Percentiles rank a stretch among this genome's conserved stretches.
Conservation (phyloP, 2,797 vertebrate species). For the Onychomys leucogaster region DNA sequence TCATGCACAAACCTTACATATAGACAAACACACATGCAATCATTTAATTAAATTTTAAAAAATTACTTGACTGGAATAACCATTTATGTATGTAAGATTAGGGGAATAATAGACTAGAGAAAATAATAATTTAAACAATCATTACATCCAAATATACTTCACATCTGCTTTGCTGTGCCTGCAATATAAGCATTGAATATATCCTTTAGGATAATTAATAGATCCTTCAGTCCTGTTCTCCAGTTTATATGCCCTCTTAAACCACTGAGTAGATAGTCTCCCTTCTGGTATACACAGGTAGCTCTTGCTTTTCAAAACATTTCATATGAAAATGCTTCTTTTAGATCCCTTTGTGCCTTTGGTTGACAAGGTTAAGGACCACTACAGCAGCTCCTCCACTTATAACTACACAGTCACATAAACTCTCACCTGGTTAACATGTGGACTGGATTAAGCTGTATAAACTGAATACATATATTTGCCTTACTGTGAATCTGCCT, state of each 20-base stretch:
- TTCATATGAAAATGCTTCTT: conserved; percentile 28
- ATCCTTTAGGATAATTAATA: conserved; percentile 5
- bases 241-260: neutral
- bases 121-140: neutral
- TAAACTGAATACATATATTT: neutral
- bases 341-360: neutral
- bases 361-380: neutral
- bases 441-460: neutral
- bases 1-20: neutral
- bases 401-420: neutral
- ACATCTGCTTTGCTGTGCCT: neutral
- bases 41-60: neutral
- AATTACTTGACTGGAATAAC: neutral
- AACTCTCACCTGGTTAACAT: neutral
- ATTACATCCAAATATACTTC: neutral
- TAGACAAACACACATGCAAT: neutral
- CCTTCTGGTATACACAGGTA: neutral
- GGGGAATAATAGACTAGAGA: neutral
- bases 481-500: conserved; percentile 15
- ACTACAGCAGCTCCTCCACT: neutral
- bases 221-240: neutral
- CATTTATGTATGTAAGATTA: neutral
- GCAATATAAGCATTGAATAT: neutral
- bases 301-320: conserved; percentile 19
- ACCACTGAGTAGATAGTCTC: neutral